These are phyloP conservation scores for Myotis planiceps DNA, from an alignment of 2,797 vertebrate genomes.

Conservation along the genomic window DNA sequence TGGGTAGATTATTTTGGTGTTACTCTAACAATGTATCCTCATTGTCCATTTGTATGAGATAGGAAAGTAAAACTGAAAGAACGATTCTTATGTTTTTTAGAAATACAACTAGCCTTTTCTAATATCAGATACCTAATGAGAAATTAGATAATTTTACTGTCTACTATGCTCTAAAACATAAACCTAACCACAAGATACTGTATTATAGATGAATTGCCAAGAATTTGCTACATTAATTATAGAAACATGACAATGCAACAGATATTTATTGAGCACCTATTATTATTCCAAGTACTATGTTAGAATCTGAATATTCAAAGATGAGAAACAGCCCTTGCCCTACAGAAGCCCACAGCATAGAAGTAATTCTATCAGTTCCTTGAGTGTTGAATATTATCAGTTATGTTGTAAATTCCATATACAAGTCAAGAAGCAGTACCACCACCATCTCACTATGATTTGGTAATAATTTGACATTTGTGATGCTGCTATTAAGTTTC, in stretches of 20 bases:
- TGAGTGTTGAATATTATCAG: not conserved
- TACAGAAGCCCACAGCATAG: not conserved
- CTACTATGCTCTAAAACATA: slow-evolving; percentile 21
- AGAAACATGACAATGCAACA: slow-evolving; percentile 21
- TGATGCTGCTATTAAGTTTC: slow-evolving; percentile 22
- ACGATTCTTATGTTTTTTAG: not conserved
- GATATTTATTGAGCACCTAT: slow-evolving; percentile 1
- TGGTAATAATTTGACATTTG: slow-evolving; percentile 36
- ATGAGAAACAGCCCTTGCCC: not conserved
- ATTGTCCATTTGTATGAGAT: slow-evolving; percentile 26
- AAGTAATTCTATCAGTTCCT: slow-evolving; percentile 41
- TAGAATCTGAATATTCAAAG: slow-evolving; percentile 24
- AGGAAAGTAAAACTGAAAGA: slow-evolving; percentile 51
- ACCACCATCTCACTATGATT: not conserved
- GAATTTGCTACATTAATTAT: slow-evolving; percentile 35
- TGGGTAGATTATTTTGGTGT: not conserved
- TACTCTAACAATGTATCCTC: not conserved
- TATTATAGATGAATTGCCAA: not conserved
- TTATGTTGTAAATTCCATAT: not conserved
- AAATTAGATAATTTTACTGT: not conserved
- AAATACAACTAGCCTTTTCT: slow-evolving; percentile 36
- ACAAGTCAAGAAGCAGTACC: not conserved
- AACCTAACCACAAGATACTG: not conserved
- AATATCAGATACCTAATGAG: not conserved
- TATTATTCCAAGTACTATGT: slow-evolving; percentile 15